Evolutionary conservation across 1,140 invertebrate species (phyloP).

Genomic region (Cataglyphis hispanica): DNA sequence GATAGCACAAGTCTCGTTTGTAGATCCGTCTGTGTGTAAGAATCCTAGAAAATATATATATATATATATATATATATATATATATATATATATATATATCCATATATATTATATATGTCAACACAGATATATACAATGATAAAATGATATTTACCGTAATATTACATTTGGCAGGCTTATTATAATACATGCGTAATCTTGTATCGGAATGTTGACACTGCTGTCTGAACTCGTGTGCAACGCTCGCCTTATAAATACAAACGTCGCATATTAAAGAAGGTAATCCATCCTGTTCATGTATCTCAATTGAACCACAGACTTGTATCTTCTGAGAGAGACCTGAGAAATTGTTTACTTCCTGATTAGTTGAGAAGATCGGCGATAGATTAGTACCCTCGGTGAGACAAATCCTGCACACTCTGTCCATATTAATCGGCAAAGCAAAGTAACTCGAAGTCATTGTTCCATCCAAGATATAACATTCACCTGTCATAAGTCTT

Average conservation of each 20-base stretch:
- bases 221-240: constrained; percentile 84
- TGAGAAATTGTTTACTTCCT: constrained; percentile 74
- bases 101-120: background rate
- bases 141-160: constrained; percentile 74
- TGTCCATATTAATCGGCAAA: constrained; percentile 81
- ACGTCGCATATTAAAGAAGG: constrained; percentile 84
- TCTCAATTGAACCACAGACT: constrained; percentile 83
- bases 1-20: constrained; percentile 76
- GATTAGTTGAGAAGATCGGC: constrained; percentile 80
- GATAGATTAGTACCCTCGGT: constrained; percentile 81
- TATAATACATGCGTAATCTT: constrained; percentile 81
- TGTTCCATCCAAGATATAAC: constrained; percentile 29
- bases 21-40: constrained; percentile 82
- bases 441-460: constrained; percentile 81
- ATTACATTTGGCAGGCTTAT: constrained; percentile 81
- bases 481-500: constrained; percentile 2
- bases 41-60: constrained; percentile 79
- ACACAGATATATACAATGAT: background rate
- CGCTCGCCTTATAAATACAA: constrained; percentile 83
- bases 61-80: constrained; percentile 40
- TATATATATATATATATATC: constrained; percentile 21
- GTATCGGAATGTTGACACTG: constrained; percentile 84
- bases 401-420: constrained; percentile 83
- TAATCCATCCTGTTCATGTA: constrained; percentile 84
- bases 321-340: constrained; percentile 82